These are phyloP conservation scores for Trogon surrucura DNA, from an alignment of 2,113 vertebrate genomes.

Conservation along the genomic window DNA sequence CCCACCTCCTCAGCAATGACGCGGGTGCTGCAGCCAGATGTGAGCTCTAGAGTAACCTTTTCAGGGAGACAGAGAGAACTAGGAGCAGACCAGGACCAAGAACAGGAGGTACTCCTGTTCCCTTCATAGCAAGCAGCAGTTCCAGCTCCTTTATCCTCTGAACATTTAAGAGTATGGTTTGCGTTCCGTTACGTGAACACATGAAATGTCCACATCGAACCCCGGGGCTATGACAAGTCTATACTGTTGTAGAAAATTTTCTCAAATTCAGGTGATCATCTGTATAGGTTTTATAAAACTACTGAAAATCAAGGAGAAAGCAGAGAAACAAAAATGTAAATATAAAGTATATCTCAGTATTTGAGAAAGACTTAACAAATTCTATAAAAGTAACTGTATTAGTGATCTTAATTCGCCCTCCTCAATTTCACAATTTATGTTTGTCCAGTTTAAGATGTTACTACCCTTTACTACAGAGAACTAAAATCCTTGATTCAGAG, in stretches of 20 bases:
- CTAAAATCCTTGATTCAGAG: neutral
- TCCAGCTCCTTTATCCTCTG: neutral
- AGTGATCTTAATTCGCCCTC: neutral
- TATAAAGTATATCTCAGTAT: neutral
- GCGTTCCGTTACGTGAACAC: neutral
- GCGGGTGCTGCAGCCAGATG: neutral
- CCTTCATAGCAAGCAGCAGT: neutral
- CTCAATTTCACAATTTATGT: neutral
- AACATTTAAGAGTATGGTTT: neutral
- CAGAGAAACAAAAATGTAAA: neutral
- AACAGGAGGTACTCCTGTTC: neutral
- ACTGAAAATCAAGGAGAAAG: neutral
- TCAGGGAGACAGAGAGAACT: accelerated
- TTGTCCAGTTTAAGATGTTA: neutral
- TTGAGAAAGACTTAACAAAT: neutral
- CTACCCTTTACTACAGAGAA: neutral
- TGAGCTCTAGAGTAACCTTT: neutral
- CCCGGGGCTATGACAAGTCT: neutral
- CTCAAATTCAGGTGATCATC: neutral
- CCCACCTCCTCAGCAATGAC: neutral
- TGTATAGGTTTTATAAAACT: neutral
- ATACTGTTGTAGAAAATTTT: neutral
- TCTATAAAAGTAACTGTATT: neutral
- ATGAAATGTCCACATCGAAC: neutral
- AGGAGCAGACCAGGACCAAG: neutral